Percentiles rank a stretch among this genome's conserved stretches.
phyloP scores from a whole-genome alignment of 2,113 vertebrate genomes.

The human (Homo sapiens) region DNA sequence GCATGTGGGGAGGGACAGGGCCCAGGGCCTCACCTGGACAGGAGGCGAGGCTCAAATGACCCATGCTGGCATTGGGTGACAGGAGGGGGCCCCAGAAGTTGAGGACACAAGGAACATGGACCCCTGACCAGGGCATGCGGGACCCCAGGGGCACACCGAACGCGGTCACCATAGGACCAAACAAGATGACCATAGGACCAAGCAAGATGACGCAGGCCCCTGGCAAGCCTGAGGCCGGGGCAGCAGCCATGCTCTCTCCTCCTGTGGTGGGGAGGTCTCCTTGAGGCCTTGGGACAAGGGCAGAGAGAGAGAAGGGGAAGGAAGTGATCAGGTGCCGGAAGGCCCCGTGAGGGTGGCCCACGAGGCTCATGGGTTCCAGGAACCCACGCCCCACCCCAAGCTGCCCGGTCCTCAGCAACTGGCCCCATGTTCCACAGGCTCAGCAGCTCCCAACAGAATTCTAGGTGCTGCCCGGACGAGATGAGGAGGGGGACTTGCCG shows the following conservation, averaged over 20 bases:
- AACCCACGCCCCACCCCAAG: no score
- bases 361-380: no score
- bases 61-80: background rate
- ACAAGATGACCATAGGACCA: accelerated
- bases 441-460: background rate
- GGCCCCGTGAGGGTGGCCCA: accelerated
- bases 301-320: background rate
- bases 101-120: background rate
- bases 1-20: accelerated
- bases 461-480: background rate
- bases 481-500: conserved; percentile 33
- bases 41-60: background rate
- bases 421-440: accelerated
- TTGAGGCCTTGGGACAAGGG: background rate
- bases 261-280: background rate
- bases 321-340: no score
- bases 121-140: background rate
- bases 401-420: accelerated
- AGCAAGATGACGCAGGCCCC: accelerated
- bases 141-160: background rate
- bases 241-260: background rate
- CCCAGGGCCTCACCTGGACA: background rate
- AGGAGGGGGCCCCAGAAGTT: accelerated
- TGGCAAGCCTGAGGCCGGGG: background rate
- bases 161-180: background rate